phyloP scores from a whole-genome alignment of 2,113 vertebrate species.

The Actenoides lindsayi region DNA sequence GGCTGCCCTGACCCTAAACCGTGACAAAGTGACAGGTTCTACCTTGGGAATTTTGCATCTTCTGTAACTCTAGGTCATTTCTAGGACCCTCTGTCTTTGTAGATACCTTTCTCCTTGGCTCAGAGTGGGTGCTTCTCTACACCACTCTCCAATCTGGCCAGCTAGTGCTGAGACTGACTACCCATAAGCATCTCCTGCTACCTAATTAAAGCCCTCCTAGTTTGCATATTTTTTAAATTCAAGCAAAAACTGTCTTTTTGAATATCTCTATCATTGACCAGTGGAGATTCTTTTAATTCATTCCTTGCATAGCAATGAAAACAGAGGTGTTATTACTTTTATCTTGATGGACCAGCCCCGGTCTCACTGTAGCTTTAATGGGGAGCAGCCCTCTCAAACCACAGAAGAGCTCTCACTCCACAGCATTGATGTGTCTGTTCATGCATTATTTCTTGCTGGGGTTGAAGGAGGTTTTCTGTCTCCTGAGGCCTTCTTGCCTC shows the following conservation, averaged over 20 bases:
- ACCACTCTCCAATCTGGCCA: neutral
- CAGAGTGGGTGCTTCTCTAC: neutral
- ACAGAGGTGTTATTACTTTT: neutral
- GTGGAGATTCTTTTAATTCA: neutral
- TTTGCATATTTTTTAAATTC: neutral
- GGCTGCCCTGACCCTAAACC: too few species aligned
- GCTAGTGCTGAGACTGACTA: neutral
- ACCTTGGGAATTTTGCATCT: neutral
- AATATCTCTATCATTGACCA: neutral
- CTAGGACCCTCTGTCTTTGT: neutral
- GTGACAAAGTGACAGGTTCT: neutral
- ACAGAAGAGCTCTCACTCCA: neutral
- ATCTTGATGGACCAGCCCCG: neutral
- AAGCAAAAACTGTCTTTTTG: neutral
- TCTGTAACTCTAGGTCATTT: neutral
- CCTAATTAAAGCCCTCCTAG: neutral
- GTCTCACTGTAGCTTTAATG: accelerated
- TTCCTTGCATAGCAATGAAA: neutral
- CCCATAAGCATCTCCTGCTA: neutral
- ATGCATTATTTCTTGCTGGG: neutral
- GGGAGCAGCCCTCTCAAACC: neutral
- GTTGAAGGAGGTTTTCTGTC: neutral
- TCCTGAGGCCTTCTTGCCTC: neutral
- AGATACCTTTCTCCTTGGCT: neutral
- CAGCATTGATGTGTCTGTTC: neutral